Evolutionary conservation across 2,113 vertebrate genomes (phyloP), one percentile per base, ranked within the genome.

Genomic region (Vimba vimba): DNA sequence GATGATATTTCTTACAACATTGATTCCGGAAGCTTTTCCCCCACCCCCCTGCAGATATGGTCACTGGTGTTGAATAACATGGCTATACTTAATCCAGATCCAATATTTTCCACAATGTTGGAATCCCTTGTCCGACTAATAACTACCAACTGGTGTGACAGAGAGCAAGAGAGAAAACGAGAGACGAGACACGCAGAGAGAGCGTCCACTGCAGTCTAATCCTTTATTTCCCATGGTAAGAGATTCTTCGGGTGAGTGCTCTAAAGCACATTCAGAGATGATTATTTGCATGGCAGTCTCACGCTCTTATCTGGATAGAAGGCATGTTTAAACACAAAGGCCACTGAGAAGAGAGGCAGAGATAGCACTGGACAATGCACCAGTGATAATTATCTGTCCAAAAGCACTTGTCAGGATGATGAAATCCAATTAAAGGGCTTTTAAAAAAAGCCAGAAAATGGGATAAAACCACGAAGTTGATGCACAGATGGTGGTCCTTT

Each of bases 391-490:
- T 85, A 81, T 91, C 88, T 84, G 87, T 86, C 84, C 73, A 77
- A 88, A 88, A 89, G 87, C 86, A 85, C 88, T 90, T 88, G 81
- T 90, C 84, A 86, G 83, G 79, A 87, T 87, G 87, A 88, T 88
- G 86, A 84, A 89, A 84, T 86, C 74, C 75, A 55, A 74, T 79
- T 62, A 79, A 79, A 62, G 23, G 0, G 4, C 23, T 52, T 15
- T 47, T 47, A 9, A 75, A 75, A 36, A 50, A 76, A 76, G n/a
- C 11, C 2, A 19, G 27, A 77, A 55, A 55, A 55, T 33, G 6
- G 27, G 75, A 77, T 52, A 77, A 77, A 77, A 75, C 43, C 73
- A 74, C 47, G 30, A 25, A 82, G 69, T 43, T 75, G 87, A 86
- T 81, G 73, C 79, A 25, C 4, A 73, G 60, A 83, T 73, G 57